Evolutionary conservation across 2,888 invertebrate genomes (phyloP).

Genomic region (Papilio protenor): DNA sequence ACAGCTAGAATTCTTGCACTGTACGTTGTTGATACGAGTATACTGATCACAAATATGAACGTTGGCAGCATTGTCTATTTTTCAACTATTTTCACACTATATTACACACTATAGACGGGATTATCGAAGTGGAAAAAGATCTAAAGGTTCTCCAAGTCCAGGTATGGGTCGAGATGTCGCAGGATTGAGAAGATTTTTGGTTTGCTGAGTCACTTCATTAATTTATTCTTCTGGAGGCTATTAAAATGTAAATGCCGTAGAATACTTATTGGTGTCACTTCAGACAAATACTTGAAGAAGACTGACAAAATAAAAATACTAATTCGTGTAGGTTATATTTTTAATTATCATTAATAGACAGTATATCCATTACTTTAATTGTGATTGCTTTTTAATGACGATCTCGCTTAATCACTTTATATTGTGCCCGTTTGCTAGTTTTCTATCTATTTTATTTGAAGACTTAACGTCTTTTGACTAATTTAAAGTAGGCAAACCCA

Average conservation of each 20-base stretch:
- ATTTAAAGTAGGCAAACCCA: neutral
- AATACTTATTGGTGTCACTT: neutral
- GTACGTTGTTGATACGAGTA: slow-evolving; percentile 40
- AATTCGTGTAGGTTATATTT: neutral
- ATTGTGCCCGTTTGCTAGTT: too few species aligned
- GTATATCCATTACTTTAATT: neutral
- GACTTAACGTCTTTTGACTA: neutral
- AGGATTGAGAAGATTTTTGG: too few species aligned
- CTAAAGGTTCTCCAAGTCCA: too few species aligned
- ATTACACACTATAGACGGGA: neutral
- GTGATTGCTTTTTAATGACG: neutral
- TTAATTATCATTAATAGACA: neutral
- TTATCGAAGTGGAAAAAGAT: too few species aligned
- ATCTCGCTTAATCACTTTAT: too few species aligned
- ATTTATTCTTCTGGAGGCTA: neutral
- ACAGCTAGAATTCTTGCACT: slow-evolving; percentile 54
- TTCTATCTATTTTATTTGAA: neutral
- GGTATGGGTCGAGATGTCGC: too few species aligned
- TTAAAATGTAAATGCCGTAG: too few species aligned
- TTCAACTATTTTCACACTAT: neutral
- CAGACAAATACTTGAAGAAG: neutral
- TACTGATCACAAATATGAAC: neutral
- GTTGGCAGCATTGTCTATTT: neutral
- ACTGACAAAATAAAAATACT: neutral
- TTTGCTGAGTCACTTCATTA: too few species aligned